Conservation (phyloP, 2,797 vertebrate species). For the Allenopithecus nigroviridis region DNA sequence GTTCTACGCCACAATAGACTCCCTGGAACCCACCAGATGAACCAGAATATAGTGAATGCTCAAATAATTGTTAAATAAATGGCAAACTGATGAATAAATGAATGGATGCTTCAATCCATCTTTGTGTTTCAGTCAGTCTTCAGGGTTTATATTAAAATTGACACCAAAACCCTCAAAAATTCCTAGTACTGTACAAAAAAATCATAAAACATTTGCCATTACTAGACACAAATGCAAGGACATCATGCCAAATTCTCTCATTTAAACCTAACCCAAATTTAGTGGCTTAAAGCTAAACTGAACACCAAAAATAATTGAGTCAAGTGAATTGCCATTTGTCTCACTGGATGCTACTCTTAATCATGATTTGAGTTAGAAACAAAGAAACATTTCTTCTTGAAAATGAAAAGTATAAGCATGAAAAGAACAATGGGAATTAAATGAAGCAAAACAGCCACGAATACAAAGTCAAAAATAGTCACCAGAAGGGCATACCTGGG, state of each 20-base stretch:
- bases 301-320: background rate
- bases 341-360: background rate
- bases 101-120: background rate
- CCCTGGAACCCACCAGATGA: background rate
- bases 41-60: background rate
- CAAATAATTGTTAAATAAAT: background rate
- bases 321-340: background rate
- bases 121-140: background rate
- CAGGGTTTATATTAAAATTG: background rate
- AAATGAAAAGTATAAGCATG: background rate
- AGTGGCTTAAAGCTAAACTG: background rate
- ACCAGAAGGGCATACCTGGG: background rate
- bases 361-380: background rate
- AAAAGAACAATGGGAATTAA: background rate
- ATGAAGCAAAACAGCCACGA: background rate
- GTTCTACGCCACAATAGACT: background rate
- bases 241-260: background rate
- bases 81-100: background rate
- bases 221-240: background rate
- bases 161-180: background rate
- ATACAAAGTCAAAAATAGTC: background rate
- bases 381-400: background rate
- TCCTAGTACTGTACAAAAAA: background rate
- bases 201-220: background rate
- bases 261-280: background rate